phyloP scores from a whole-genome alignment of 2,797 vertebrate species.

The Xenops minutus region DNA sequence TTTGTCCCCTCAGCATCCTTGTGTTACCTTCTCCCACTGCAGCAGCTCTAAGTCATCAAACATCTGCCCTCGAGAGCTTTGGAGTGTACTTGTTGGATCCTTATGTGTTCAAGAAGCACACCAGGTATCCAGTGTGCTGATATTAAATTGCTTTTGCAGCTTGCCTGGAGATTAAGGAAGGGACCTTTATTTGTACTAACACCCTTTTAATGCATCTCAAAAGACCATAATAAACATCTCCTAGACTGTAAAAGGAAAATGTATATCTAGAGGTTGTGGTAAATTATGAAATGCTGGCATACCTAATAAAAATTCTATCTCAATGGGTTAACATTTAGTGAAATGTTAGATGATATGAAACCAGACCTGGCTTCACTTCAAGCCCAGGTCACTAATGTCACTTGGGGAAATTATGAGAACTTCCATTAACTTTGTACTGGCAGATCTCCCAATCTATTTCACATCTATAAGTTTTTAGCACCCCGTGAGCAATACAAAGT shows the following conservation, averaged over 20 bases:
- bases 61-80: neutral
- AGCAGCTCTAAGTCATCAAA: conserved; percentile 18
- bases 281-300: conserved; percentile 43
- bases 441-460: conserved; percentile 65
- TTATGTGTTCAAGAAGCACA: neutral
- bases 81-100: conserved; percentile 10
- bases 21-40: conserved; percentile 13
- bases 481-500: conserved; percentile 24
- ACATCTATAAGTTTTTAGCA: conserved; percentile 58
- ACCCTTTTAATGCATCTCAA: conserved; percentile 46
- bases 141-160: conserved; percentile 56
- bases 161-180: conserved; percentile 26
- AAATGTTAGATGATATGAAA: conserved; percentile 66
- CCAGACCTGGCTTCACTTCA: conserved; percentile 68
- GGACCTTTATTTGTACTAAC: conserved; percentile 60
- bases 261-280: neutral
- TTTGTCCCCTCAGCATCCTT: neutral
- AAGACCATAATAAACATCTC: conserved; percentile 57
- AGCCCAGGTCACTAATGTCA: conserved; percentile 55
- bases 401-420: conserved; percentile 62
- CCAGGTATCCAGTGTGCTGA: neutral
- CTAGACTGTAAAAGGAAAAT: conserved; percentile 40
- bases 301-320: conserved; percentile 63
- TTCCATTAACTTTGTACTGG: conserved; percentile 70
- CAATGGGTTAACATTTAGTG: conserved; percentile 63